Conservation (phyloP, 2,113 vertebrate genomes). For the Hoplias malabaricus region DNA sequence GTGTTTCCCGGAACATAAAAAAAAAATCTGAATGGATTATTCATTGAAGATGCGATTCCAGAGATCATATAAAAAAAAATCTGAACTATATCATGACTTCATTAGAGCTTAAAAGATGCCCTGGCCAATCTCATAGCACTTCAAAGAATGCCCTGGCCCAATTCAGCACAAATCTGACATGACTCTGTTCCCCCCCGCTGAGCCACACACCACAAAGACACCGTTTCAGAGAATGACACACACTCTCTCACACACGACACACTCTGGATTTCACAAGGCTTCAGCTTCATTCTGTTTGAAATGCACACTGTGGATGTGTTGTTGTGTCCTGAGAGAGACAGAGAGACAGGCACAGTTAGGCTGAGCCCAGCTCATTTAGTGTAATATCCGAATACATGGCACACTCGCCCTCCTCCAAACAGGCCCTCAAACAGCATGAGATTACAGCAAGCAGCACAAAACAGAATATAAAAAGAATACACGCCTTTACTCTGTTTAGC, state of each 20-base stretch:
- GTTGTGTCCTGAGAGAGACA: constrained; percentile 6
- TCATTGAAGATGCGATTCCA: too few species aligned
- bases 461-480: too few species aligned
- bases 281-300: constrained; percentile 22
- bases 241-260: not conserved
- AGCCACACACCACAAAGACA: constrained; percentile 1
- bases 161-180: constrained; percentile 23
- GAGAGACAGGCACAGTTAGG: not conserved
- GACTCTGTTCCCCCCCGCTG: constrained; percentile 14
- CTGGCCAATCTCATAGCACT: constrained; percentile 22
- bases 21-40: too few species aligned
- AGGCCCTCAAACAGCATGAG: not conserved
- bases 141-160: constrained; percentile 41
- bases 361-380: not conserved
- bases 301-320: constrained; percentile 12
- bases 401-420: not conserved
- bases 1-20: too few species aligned
- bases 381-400: not conserved
- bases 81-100: too few species aligned
- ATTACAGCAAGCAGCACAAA: not conserved
- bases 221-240: not conserved
- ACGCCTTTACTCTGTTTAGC: not conserved
- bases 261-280: not conserved
- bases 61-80: too few species aligned
- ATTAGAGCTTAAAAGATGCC: constrained; percentile 50